Conservation (phyloP, 1,140 invertebrate species). For the Zaprionus capensis region DNA sequence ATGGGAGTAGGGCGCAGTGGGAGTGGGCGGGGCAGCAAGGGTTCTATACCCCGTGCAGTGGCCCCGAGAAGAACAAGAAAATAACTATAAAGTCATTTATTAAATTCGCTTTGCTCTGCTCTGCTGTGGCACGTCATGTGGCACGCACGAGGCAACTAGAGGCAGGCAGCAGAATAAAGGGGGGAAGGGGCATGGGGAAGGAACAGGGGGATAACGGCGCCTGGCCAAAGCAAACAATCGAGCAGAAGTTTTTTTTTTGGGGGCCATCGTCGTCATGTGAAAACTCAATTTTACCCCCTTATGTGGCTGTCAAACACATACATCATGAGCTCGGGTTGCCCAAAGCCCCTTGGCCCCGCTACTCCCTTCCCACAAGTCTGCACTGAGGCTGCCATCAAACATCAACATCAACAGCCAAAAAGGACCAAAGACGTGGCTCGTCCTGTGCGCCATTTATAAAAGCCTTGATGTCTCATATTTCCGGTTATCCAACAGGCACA, state of each 20-base stretch:
- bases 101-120: slow-evolving; percentile 61
- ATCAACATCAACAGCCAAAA: slow-evolving; percentile 66
- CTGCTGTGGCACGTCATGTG: slow-evolving; percentile 41
- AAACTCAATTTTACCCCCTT: slow-evolving; percentile 81
- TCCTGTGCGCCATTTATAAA: slow-evolving; percentile 74
- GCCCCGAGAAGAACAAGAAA: slow-evolving; percentile 40
- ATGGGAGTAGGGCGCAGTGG: background rate
- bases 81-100: slow-evolving; percentile 81
- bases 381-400: slow-evolving; percentile 60
- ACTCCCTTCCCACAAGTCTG: slow-evolving; percentile 2
- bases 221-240: slow-evolving; percentile 64
- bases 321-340: slow-evolving; percentile 46
- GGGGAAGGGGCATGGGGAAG: background rate
- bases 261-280: slow-evolving; percentile 46
- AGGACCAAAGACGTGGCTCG: slow-evolving; percentile 46
- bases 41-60: slow-evolving; percentile 26
- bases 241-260: slow-evolving; percentile 41
- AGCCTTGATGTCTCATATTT: slow-evolving; percentile 82
- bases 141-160: slow-evolving; percentile 34
- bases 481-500: slow-evolving; percentile 71
- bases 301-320: slow-evolving; percentile 77
- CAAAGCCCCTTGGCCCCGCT: background rate
- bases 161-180: background rate
- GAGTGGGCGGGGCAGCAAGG: slow-evolving; percentile 27
- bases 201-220: background rate